phyloP scores from a whole-genome alignment of 2,888 invertebrate species.

The Spodoptera exigua region DNA sequence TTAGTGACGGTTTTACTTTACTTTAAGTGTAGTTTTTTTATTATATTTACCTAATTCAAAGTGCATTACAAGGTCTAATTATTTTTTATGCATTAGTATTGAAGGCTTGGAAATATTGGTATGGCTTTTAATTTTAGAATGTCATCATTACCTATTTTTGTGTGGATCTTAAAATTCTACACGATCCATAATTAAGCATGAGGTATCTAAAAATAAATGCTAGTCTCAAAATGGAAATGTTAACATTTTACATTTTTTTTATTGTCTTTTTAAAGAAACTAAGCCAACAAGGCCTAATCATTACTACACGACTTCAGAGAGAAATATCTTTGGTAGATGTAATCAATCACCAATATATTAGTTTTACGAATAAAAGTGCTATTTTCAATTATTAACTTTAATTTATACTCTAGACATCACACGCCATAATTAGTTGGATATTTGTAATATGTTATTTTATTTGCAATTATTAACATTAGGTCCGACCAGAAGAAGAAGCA shows the following conservation, averaged over 20 bases:
- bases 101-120: no score
- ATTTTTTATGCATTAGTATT: no score
- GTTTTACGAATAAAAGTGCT: conserved; percentile 44
- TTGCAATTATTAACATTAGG: conserved; percentile 26
- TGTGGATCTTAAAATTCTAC: no score
- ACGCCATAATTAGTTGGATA: conserved; percentile 53
- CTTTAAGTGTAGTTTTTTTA: neutral
- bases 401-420: conserved; percentile 10
- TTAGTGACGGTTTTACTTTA: neutral
- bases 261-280: conserved; percentile 1
- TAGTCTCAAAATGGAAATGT: no score
- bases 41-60: no score
- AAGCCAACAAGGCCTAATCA: conserved; percentile 31
- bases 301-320: conserved; percentile 19
- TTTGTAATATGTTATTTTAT: conserved; percentile 33
- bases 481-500: conserved; percentile 24
- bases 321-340: conserved; percentile 32
- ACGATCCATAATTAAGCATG: no score
- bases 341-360: conserved; percentile 27
- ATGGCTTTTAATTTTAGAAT: no score
- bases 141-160: no score
- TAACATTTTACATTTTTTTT: no score
- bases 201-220: no score
- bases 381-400: conserved; percentile 35
- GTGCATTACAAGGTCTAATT: no score